Conservation (phyloP, 1,140 invertebrate genomes). For the Leptinotarsa lineolata region DNA sequence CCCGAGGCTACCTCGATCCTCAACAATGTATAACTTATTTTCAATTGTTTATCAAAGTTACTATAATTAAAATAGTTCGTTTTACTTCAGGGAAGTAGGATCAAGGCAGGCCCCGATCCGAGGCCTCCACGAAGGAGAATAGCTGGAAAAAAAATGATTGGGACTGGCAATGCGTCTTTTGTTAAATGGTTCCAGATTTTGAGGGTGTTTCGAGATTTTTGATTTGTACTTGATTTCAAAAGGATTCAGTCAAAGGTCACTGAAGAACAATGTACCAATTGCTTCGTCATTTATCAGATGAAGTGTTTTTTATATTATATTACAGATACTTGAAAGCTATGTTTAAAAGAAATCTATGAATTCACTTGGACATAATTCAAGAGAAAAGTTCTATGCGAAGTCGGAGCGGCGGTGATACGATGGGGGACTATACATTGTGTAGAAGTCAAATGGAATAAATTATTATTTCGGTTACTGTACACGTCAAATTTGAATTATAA, state of each 20-base stretch:
- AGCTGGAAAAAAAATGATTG: not conserved
- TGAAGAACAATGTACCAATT: not conserved
- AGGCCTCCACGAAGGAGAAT: conserved; percentile 7
- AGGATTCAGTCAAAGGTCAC: not conserved
- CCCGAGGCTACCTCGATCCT: conserved; percentile 34
- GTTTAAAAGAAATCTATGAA: no score
- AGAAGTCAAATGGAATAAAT: no score
- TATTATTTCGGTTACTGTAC: no score
- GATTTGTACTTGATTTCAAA: not conserved
- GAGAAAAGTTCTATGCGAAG: no score
- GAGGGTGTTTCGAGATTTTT: not conserved
- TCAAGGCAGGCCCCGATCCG: conserved; percentile 7
- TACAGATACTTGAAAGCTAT: no score
- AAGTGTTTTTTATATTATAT: no score
- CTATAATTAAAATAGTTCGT: conserved; percentile 40
- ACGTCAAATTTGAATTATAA: no score
- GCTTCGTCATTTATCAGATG: no score
- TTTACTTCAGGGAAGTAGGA: conserved; percentile 22
- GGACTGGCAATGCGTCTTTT: not conserved
- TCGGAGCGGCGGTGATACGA: no score
- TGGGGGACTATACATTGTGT: no score
- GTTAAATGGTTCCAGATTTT: not conserved
- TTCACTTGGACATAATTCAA: no score
- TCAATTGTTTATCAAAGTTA: conserved; percentile 43
- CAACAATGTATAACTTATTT: conserved; percentile 41